Percentiles rank a stretch among this genome's conserved stretches.
phyloP scores from a whole-genome alignment of 2,888 invertebrate genomes.

The Aricia artaxerxes region DNA sequence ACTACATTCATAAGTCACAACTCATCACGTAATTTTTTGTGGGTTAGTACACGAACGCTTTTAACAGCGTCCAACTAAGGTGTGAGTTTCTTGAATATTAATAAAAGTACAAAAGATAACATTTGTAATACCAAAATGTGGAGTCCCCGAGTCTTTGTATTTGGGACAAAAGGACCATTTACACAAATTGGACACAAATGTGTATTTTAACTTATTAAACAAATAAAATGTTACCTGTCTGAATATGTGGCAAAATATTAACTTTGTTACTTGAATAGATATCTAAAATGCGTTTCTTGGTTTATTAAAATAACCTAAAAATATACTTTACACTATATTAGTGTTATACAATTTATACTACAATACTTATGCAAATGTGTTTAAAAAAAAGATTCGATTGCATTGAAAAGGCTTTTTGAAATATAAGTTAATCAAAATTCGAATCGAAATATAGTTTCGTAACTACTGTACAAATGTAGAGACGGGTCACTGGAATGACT shows the following conservation, averaged over 20 bases:
- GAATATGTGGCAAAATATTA: neutral
- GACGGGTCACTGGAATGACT: too few species aligned
- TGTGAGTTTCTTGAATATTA: neutral
- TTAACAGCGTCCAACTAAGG: neutral
- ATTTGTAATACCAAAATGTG: neutral
- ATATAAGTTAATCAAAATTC: too few species aligned
- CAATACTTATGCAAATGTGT: too few species aligned
- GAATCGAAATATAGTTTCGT: too few species aligned
- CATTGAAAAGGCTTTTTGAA: too few species aligned
- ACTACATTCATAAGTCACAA: too few species aligned
- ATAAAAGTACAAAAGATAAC: neutral
- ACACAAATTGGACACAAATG: neutral
- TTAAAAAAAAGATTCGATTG: too few species aligned
- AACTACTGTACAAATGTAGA: too few species aligned
- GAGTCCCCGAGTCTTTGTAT: neutral
- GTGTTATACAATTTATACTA: too few species aligned
- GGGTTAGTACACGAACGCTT: too few species aligned
- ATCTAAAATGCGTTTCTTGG: neutral
- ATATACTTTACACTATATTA: neutral
- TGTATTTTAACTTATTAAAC: neutral
- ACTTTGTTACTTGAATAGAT: neutral
- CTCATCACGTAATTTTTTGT: too few species aligned
- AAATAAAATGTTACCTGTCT: conserved; percentile 7
- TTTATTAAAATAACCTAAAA: neutral
- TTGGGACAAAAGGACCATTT: conserved; percentile 10